Evolutionary conservation across 2,113 vertebrate species (phyloP).

Genomic region (Rostratula benghalensis): DNA sequence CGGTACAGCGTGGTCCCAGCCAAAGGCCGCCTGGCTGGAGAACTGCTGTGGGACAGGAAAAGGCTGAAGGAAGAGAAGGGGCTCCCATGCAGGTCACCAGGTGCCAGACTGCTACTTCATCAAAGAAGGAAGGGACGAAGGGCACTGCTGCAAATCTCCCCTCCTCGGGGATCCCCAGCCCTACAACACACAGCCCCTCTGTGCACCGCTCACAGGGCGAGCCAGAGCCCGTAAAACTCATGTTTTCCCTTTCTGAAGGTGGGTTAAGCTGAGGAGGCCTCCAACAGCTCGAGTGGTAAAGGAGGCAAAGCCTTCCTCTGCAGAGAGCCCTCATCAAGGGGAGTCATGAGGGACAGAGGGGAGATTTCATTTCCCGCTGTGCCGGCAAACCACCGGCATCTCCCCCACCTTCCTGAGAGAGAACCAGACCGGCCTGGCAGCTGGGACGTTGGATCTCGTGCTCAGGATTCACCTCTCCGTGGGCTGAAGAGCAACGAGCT

Average conservation of each 20-base stretch:
- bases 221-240: accelerated
- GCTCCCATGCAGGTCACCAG: accelerated
- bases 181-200: accelerated
- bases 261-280: background rate
- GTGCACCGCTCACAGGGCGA: accelerated
- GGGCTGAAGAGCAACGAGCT: background rate
- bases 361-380: background rate
- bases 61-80: background rate
- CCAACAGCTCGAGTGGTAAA: background rate
- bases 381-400: background rate
- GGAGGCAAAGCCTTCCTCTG: background rate
- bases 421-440: background rate
- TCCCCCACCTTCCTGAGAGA: background rate
- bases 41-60: accelerated
- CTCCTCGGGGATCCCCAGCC: background rate
- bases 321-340: background rate
- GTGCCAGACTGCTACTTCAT: accelerated
- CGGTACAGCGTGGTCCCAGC: accelerated
- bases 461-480: accelerated
- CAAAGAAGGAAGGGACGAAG: background rate
- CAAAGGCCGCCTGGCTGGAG: accelerated
- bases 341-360: accelerated
- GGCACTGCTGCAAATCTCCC: background rate
- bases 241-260: background rate
- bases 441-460: accelerated